Conservation (phyloP, 2,888 invertebrate species). For the Margaritifera margaritifera region DNA sequence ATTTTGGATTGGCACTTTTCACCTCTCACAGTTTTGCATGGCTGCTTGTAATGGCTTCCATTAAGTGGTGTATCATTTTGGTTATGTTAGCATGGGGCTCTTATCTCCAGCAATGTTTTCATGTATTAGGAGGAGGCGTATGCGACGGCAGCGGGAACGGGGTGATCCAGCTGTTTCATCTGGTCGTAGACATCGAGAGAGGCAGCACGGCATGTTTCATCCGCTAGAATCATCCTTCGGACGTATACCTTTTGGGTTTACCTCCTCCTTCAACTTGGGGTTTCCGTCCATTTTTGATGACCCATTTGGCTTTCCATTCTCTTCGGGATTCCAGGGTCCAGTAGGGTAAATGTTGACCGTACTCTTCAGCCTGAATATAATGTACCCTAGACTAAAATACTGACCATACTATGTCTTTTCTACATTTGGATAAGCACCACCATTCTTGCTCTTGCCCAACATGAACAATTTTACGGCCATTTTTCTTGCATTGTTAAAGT, state of each 20-base stretch:
- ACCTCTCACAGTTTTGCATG: too few relatives aligned
- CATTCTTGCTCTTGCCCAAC: too few relatives aligned
- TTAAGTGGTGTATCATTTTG: too few relatives aligned
- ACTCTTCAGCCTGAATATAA: neutral
- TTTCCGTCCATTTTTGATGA: slow-evolving; percentile 54
- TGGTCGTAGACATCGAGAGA: slow-evolving; percentile 11
- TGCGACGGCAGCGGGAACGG: slow-evolving; percentile 35
- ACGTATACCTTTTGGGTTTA: slow-evolving; percentile 32
- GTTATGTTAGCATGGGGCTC: slow-evolving; percentile 21
- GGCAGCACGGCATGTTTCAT: slow-evolving; percentile 9
- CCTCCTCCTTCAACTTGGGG: slow-evolving; percentile 48
- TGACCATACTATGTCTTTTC: too few relatives aligned
- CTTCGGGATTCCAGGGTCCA: slow-evolving; percentile 35
- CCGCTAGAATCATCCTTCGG: slow-evolving; percentile 20
- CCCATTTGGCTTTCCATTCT: slow-evolving; percentile 42
- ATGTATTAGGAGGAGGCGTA: slow-evolving; percentile 38
- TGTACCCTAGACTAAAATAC: too few relatives aligned
- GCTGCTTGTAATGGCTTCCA: too few relatives aligned
- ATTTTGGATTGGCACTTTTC: too few relatives aligned
- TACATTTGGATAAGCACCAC: too few relatives aligned
- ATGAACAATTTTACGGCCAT: too few relatives aligned
- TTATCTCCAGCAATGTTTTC: slow-evolving; percentile 8
- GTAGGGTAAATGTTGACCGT: slow-evolving; percentile 38
- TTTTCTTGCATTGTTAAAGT: too few relatives aligned
- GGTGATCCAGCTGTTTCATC: slow-evolving; percentile 22